A percentile compares a stretch with the other conserved stretches of the same genome.
Conservation (phyloP, 2,888 invertebrate species). For the Pachydiplax longipennis region DNA sequence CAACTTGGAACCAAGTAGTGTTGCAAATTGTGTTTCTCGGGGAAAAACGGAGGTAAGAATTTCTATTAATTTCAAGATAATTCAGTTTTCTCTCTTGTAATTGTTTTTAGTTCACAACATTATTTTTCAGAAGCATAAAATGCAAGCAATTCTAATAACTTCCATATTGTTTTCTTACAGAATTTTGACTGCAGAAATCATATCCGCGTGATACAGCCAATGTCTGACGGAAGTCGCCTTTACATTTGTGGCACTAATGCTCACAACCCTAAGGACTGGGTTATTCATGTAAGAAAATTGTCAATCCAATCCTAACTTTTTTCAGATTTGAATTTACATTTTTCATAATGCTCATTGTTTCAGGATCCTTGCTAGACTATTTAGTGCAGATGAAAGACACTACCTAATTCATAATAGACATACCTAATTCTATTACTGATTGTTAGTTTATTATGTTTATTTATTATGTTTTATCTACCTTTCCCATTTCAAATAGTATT, state of each 20-base stretch:
- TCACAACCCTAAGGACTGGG: conserved; percentile 70
- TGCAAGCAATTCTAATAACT: too few relatives aligned
- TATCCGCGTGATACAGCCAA: conserved; percentile 69
- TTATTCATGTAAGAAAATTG: conserved; percentile 65
- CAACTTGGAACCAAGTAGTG: conserved; percentile 67
- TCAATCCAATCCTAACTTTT: neutral
- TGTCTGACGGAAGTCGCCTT: conserved; percentile 68
- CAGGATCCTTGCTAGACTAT: too few relatives aligned
- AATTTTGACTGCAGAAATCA: conserved; percentile 72
- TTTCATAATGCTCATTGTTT: too few relatives aligned
- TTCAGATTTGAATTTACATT: too few relatives aligned
- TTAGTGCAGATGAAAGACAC: too few relatives aligned
- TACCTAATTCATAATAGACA: too few relatives aligned
- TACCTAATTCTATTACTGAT: too few relatives aligned
- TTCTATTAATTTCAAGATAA: neutral
- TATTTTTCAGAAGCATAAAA: too few relatives aligned
- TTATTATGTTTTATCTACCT: too few relatives aligned
- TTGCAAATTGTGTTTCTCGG: conserved; percentile 68
- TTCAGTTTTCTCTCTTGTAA: neutral
- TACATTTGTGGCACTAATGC: conserved; percentile 73
- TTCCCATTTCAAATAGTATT: too few relatives aligned
- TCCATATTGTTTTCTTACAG: conserved; percentile 53
- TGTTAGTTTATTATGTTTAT: too few relatives aligned
- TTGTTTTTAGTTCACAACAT: too few relatives aligned
- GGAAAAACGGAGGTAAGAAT: conserved; percentile 66